A percentile compares a stretch with the other conserved stretches of the same genome.
Conservation (phyloP, 1,140 invertebrate species). For the Marisa cornuarietis region DNA sequence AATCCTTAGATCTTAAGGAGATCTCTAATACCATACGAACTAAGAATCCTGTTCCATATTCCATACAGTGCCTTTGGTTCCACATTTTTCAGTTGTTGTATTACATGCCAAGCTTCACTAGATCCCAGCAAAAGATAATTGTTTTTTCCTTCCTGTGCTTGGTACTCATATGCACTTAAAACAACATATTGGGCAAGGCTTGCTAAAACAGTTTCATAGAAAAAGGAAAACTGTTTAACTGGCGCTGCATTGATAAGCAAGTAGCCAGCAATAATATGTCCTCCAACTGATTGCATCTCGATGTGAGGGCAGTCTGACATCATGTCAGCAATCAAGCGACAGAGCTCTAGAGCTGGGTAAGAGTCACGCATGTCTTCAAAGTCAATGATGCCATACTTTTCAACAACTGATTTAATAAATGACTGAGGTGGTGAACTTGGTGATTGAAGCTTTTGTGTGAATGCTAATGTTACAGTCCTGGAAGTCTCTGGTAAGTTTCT, state of each 20-base stretch:
- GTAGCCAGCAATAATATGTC: conserved; percentile 15
- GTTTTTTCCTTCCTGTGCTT: background rate
- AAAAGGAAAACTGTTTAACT: conserved; percentile 6
- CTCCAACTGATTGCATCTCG: background rate
- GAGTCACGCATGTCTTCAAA: conserved; percentile 18
- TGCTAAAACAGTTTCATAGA: conserved; percentile 10
- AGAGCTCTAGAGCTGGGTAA: conserved; percentile 12
- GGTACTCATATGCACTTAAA: conserved; percentile 1
- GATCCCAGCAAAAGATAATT: background rate
- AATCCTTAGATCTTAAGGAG: background rate
- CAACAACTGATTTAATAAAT: conserved; percentile 2
- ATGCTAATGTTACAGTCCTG: too few relatives aligned
- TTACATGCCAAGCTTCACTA: background rate
- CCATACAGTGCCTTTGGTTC: background rate
- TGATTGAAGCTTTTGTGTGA: background rate
- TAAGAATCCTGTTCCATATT: conserved; percentile 1
- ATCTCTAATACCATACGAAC: background rate
- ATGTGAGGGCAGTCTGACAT: conserved; percentile 14
- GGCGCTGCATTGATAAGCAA: background rate
- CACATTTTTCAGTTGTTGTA: background rate
- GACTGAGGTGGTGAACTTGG: background rate
- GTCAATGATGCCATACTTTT: conserved; percentile 22
- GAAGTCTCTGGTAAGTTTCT: background rate
- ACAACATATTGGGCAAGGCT: conserved; percentile 18
- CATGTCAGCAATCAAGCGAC: conserved; percentile 18